Base-by-base conservation (phyloP, 2,888 invertebrate species). In the Pachydiplax longipennis region DNA sequence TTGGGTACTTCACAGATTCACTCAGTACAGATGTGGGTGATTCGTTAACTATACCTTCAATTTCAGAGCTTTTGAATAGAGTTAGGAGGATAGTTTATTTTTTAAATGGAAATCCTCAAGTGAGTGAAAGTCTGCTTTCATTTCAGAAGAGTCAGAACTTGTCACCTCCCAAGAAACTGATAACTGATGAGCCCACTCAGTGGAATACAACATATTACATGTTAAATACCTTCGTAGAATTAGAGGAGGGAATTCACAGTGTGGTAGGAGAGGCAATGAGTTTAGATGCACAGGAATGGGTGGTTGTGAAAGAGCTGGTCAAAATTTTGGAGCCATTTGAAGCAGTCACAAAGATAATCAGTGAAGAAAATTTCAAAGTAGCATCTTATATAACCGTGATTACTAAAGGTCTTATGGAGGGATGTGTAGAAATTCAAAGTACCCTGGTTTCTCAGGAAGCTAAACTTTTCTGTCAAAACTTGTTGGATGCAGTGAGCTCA, bases 241-340 rank as follows among this genome's bases (percentile, higher is more conserved):
- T 61, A 6, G 61, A 61, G n/a, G 22, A 61, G 5, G 61, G 5
- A 18, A 61, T 61, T 61, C 61, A 8, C 22, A n/a, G 5, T n/a
- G n/a, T 6, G 3, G 22, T 12, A 18, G 22, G 2, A 6, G 4
- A n/a, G 61, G 22, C 2, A n/a, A 3, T n/a, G 18, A 15, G 22
- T 22, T 61, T 61, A 61, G 22, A 22, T 61, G 22, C 2, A 61
- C 22, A 92, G 91, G 92, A 92, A 91, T 92, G 92, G 92, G 18
- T 91, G 61, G 91, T 92, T 18, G 37, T 92, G 35, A 80, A 58
- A 25, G 91, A 92, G 25, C 22, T 92, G 15, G 91, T 58, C 25
- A 92, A 90, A 90, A 80, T 92, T n/a, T 91, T 92, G 81, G 83
- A 92, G 90, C 92, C 92, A 12, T 90, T 92, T 83, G 92, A 92